Conservation (phyloP, 2,797 vertebrate genomes). For the Cryptoprocta ferox region DNA sequence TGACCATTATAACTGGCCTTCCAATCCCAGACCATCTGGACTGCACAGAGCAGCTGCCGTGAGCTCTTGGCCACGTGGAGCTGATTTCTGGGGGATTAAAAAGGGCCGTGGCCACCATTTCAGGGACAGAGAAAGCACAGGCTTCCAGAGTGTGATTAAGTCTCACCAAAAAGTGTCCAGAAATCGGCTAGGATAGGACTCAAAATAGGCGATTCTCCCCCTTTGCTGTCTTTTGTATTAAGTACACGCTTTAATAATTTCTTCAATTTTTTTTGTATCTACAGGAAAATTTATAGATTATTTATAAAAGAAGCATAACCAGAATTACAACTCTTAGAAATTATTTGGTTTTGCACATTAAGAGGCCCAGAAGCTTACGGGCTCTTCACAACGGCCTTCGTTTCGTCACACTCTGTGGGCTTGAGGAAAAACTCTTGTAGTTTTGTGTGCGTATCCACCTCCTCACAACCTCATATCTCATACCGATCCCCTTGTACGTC, state of each 20-base stretch:
- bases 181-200: constrained; percentile 65
- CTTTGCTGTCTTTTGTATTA: constrained; percentile 79
- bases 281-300: constrained; percentile 87
- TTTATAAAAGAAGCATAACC: constrained; percentile 87
- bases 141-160: constrained; percentile 57
- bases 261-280: constrained; percentile 85
- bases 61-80: constrained; percentile 77
- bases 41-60: constrained; percentile 91
- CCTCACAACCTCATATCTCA: constrained; percentile 37
- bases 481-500: constrained; percentile 31
- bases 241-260: constrained; percentile 85
- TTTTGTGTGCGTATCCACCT: constrained; percentile 50
- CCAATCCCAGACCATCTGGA: constrained; percentile 98
- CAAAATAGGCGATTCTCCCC: constrained; percentile 47
- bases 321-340: constrained; percentile 80
- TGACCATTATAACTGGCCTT: constrained; percentile 97
- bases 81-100: constrained; percentile 2
- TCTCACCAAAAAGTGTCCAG: constrained; percentile 2
- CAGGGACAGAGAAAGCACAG: neutral
- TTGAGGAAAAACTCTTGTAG: constrained; percentile 1
- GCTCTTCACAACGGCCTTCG: constrained; percentile 60
- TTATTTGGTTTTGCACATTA: constrained; percentile 90
- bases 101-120: constrained; percentile 49
- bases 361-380: constrained; percentile 79
- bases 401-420: constrained; percentile 69